Conservation (phyloP, 2,113 vertebrate genomes). For the Phodopus roborovskii region DNA sequence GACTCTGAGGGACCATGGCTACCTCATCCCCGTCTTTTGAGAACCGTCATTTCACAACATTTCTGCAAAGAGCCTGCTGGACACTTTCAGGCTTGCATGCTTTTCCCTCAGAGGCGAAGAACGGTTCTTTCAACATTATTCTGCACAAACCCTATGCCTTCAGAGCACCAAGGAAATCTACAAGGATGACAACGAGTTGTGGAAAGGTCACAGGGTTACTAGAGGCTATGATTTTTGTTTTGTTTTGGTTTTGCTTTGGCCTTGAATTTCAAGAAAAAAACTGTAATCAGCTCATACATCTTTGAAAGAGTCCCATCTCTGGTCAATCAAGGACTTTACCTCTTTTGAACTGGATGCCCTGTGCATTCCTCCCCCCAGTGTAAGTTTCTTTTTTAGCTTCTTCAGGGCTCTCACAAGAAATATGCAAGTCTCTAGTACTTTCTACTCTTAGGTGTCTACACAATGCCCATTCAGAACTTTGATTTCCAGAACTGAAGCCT, state of each 20-base stretch:
- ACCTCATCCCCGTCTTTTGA: slow-evolving; percentile 18
- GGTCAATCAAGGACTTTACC: slow-evolving; percentile 14
- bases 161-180: neutral
- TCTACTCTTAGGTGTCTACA: slow-evolving; percentile 43
- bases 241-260: neutral
- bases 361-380: neutral
- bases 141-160: neutral
- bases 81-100: neutral
- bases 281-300: neutral
- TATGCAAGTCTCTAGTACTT: slow-evolving; percentile 43
- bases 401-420: slow-evolving; percentile 28
- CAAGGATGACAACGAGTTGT: neutral
- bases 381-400: slow-evolving; percentile 44
- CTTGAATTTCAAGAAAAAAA: slow-evolving; percentile 62
- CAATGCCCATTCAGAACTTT: slow-evolving; percentile 48
- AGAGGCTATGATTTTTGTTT: neutral
- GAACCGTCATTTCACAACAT: neutral
- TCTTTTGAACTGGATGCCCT: slow-evolving; percentile 18
- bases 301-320: slow-evolving; percentile 63
- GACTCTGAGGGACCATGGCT: neutral
- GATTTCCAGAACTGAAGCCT: slow-evolving; percentile 54
- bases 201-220: neutral
- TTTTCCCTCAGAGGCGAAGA: slow-evolving; percentile 22
- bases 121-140: neutral
- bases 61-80: neutral